These are phyloP conservation scores for Spermophilus dauricus DNA, from an alignment of 2,113 vertebrate species.

Conservation along the genomic window DNA sequence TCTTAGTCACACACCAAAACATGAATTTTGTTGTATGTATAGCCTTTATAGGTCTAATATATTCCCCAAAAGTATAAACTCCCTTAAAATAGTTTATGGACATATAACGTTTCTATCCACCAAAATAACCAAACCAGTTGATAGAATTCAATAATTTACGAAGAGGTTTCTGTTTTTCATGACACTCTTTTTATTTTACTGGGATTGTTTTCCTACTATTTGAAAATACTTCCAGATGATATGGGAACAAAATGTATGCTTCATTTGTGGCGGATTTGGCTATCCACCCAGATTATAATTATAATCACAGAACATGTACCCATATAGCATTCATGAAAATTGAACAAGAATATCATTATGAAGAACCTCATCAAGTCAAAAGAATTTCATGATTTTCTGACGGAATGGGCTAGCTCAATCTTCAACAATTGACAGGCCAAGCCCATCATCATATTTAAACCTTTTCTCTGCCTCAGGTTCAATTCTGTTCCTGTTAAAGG, in stretches of 20 bases:
- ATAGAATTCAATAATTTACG: neutral
- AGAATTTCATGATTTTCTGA: slow-evolving; percentile 45
- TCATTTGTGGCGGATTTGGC: neutral
- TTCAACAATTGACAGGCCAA: slow-evolving; percentile 41
- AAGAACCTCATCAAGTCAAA: slow-evolving; percentile 60
- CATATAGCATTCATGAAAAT: slow-evolving; percentile 55
- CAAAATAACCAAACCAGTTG: neutral
- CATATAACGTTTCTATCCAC: neutral
- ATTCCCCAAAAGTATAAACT: neutral
- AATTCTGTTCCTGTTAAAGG: slow-evolving; percentile 38
- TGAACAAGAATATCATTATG: slow-evolving; percentile 59
- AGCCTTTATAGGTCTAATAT: neutral
- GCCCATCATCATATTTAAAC: slow-evolving; percentile 50
- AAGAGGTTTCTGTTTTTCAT: neutral
- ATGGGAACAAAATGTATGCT: neutral
- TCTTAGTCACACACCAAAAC: neutral
- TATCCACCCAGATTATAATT: neutral
- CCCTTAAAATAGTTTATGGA: neutral
- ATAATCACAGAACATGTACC: slow-evolving; percentile 2
- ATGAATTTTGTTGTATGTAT: neutral
- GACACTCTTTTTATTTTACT: slow-evolving; percentile 10
- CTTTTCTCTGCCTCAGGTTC: slow-evolving; percentile 67
- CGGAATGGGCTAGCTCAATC: neutral
- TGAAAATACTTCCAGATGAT: slow-evolving; percentile 40
- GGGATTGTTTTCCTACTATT: neutral